Percentiles rank a stretch among this genome's conserved stretches.
phyloP scores from a whole-genome alignment of 2,888 invertebrate genomes.

The Diogma glabrata region DNA sequence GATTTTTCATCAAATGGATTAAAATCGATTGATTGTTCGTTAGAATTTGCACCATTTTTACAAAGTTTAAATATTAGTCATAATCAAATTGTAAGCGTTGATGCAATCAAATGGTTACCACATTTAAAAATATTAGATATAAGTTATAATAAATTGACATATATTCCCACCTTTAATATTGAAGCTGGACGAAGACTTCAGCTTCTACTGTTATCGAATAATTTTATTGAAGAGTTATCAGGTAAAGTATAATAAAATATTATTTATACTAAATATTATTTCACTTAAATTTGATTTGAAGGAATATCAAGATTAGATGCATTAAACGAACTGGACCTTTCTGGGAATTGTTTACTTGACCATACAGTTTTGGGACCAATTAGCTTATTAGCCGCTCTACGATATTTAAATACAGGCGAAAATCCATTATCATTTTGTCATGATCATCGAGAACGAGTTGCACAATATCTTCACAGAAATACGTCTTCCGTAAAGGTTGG shows the following conservation, averaged over 20 bases:
- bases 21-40: slow-evolving; percentile 41
- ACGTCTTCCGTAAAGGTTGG: slow-evolving; percentile 38
- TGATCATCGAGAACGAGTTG: slow-evolving; percentile 43
- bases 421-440: slow-evolving; percentile 53
- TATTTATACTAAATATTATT: slow-evolving; percentile 2
- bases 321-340: slow-evolving; percentile 47
- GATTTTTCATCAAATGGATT: slow-evolving; percentile 47
- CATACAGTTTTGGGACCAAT: slow-evolving; percentile 45
- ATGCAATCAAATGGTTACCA: slow-evolving; percentile 44
- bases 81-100: slow-evolving; percentile 44
- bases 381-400: slow-evolving; percentile 41
- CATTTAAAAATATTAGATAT: slow-evolving; percentile 52
- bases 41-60: slow-evolving; percentile 48
- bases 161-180: slow-evolving; percentile 44
- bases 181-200: slow-evolving; percentile 43
- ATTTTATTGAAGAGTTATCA: slow-evolving; percentile 48
- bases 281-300: slow-evolving; percentile 19
- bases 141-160: slow-evolving; percentile 48
- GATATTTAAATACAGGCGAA: slow-evolving; percentile 43
- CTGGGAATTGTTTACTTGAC: slow-evolving; percentile 49
- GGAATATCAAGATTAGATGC: slow-evolving; percentile 42
- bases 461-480: slow-evolving; percentile 44
- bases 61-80: slow-evolving; percentile 52
- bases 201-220: slow-evolving; percentile 47
- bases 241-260: slow-evolving; percentile 27